Percentiles rank a stretch among this genome's conserved stretches.
Evolutionary conservation across 2,797 vertebrate species (phyloP).

Genomic region (Orientallactaga sibirica): DNA sequence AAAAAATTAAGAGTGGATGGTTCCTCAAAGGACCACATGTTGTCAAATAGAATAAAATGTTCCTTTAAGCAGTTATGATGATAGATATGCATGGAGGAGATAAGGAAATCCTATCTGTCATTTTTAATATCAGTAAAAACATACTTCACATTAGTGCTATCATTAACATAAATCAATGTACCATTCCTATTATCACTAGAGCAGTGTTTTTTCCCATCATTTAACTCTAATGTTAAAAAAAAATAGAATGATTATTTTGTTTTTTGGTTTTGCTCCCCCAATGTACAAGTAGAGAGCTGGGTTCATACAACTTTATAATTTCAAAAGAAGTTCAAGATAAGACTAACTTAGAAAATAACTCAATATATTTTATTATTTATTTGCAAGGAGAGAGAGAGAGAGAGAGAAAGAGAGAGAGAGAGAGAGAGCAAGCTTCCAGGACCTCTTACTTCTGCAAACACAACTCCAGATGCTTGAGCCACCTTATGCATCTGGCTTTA

Average conservation of each 20-base stretch:
- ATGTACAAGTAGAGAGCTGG: neutral
- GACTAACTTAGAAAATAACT: conserved; percentile 4
- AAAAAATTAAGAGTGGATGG: conserved; percentile 26
- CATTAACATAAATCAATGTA: conserved; percentile 78
- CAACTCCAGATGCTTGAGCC: no score
- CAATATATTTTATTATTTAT: neutral
- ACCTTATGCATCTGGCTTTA: no score
- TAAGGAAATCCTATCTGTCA: conserved; percentile 40
- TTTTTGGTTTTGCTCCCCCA: conserved; percentile 58
- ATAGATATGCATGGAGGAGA: neutral
- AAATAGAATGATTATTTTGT: conserved; percentile 18
- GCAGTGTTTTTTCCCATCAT: conserved; percentile 71
- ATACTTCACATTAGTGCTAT: conserved; percentile 61
- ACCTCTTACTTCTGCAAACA: no score
- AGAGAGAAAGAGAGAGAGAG: no score
- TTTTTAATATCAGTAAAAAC: conserved; percentile 66
- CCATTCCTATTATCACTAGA: conserved; percentile 68
- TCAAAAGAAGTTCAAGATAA: neutral
- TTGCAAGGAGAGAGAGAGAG: no score
- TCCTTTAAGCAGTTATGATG: conserved; percentile 62
- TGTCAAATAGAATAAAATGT: conserved; percentile 11
- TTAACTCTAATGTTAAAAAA: conserved; percentile 63
- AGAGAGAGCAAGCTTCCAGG: no score
- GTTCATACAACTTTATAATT: neutral
- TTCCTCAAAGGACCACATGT: conserved; percentile 2